Conservation (phyloP, 2,888 invertebrate species). For the Eristalis intricaria region DNA sequence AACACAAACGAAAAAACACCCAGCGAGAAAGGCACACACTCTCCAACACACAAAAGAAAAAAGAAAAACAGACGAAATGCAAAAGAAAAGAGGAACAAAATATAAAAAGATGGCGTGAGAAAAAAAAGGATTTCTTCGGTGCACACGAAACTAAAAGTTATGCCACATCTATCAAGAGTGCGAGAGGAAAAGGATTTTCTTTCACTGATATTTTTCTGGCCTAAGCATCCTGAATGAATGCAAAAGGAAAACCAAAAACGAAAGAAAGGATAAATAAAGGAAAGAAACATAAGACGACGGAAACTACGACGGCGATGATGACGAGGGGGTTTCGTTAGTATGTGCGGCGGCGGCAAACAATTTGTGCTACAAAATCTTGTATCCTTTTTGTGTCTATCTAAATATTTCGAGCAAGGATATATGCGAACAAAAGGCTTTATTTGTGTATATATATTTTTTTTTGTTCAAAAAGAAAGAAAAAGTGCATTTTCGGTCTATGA, state of each 20-base stretch:
- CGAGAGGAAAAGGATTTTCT: constrained; percentile 33
- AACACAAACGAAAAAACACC: not conserved
- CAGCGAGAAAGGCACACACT: constrained; percentile 19
- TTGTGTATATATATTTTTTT: constrained; percentile 10
- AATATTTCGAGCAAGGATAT: constrained; percentile 67
- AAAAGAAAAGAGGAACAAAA: constrained; percentile 19
- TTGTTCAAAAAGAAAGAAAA: constrained; percentile 53
- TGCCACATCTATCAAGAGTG: constrained; percentile 65
- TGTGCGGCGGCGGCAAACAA: constrained; percentile 58
- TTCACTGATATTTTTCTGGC: constrained; percentile 47
- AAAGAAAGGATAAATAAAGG: constrained; percentile 14
- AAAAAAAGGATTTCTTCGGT: constrained; percentile 37
- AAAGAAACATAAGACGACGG: constrained; percentile 21
- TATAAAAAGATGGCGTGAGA: constrained; percentile 39
- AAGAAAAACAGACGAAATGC: constrained; percentile 23
- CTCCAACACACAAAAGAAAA: not conserved
- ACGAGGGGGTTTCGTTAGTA: constrained; percentile 34
- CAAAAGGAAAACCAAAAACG: not conserved
- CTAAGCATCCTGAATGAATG: constrained; percentile 57
- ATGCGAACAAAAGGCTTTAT: constrained; percentile 60
- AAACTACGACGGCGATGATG: constrained; percentile 25
- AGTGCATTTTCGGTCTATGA: constrained; percentile 60
- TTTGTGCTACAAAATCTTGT: constrained; percentile 64
- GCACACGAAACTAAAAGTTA: constrained; percentile 58
- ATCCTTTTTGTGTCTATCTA: constrained; percentile 66